Evolutionary conservation across 2,888 invertebrate species (phyloP).

Genomic region (Aromia moschata): DNA sequence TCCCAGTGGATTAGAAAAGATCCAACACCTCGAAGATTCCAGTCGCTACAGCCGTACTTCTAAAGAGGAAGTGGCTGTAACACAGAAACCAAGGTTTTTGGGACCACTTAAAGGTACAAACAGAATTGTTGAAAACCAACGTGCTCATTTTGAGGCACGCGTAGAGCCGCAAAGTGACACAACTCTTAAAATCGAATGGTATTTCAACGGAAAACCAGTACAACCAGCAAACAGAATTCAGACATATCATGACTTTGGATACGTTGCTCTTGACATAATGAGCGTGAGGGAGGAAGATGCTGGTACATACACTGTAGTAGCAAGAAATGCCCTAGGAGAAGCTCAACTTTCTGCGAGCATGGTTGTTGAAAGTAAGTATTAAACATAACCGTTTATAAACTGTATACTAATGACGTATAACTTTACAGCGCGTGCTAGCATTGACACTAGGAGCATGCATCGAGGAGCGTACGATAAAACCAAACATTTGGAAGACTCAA

Average conservation of each 20-base stretch:
- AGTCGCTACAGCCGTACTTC: slow-evolving; percentile 74
- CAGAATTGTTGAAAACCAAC: slow-evolving; percentile 91
- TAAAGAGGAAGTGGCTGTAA: slow-evolving; percentile 77
- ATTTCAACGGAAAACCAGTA: slow-evolving; percentile 92
- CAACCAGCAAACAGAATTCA: slow-evolving; percentile 91
- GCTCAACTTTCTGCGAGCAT: slow-evolving; percentile 84
- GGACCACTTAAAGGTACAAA: slow-evolving; percentile 92
- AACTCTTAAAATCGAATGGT: slow-evolving; percentile 95
- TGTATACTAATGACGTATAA: slow-evolving; percentile 17
- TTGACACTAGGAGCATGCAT: slow-evolving; percentile 92
- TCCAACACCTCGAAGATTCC: slow-evolving; percentile 87
- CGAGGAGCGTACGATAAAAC: slow-evolving; percentile 88
- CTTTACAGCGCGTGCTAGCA: slow-evolving; percentile 81
- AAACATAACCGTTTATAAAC: slow-evolving; percentile 4
- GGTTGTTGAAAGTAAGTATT: slow-evolving; percentile 86
- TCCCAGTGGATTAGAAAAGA: slow-evolving; percentile 90
- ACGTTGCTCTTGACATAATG: slow-evolving; percentile 93
- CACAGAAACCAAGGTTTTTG: slow-evolving; percentile 85
- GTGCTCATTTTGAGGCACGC: slow-evolving; percentile 93
- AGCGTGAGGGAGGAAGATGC: slow-evolving; percentile 92
- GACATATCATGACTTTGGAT: slow-evolving; percentile 95
- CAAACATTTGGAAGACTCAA: slow-evolving; percentile 83
- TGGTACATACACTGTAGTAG: slow-evolving; percentile 92
- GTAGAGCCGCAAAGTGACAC: slow-evolving; percentile 96
- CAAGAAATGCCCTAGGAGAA: slow-evolving; percentile 90